Conservation (phyloP, 1,140 invertebrate genomes). For the Calephelis nemesis region DNA sequence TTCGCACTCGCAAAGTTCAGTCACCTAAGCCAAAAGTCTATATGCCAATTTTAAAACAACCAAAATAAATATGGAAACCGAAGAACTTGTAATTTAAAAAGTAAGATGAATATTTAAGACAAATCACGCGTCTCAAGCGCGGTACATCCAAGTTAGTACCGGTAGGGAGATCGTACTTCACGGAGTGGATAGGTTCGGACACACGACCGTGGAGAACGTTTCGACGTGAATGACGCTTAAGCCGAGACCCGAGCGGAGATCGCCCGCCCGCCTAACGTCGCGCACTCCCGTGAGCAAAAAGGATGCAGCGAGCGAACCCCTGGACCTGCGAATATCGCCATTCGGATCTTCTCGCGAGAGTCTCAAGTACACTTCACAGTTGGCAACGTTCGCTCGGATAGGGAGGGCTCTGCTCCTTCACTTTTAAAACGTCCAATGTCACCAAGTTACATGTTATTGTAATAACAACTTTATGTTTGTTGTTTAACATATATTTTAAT, state of each 20-base stretch:
- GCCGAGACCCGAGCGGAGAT: constrained; percentile 35
- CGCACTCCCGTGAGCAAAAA: constrained; percentile 64
- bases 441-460: constrained; percentile 24
- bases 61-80: constrained; percentile 5
- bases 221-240: constrained; percentile 68
- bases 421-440: constrained; percentile 47
- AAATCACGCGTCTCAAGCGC: constrained; percentile 48
- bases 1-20: constrained; percentile 46
- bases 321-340: constrained; percentile 68
- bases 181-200: constrained; percentile 72
- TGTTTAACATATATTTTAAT: constrained; percentile 46
- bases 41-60: constrained; percentile 21
- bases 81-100: constrained; percentile 8
- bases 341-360: constrained; percentile 68
- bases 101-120: constrained; percentile 30
- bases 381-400: constrained; percentile 60
- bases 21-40: constrained; percentile 27
- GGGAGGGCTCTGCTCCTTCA: constrained; percentile 59
- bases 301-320: constrained; percentile 66
- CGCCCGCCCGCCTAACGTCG: constrained; percentile 69
- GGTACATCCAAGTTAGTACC: constrained; percentile 58
- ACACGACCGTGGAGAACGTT: constrained; percentile 67
- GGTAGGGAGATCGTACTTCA: constrained; percentile 67
- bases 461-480: constrained; percentile 41
- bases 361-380: constrained; percentile 69